Base-by-base conservation (phyloP, 2,888 invertebrate species). In the Andrena chrysosceles region DNA sequence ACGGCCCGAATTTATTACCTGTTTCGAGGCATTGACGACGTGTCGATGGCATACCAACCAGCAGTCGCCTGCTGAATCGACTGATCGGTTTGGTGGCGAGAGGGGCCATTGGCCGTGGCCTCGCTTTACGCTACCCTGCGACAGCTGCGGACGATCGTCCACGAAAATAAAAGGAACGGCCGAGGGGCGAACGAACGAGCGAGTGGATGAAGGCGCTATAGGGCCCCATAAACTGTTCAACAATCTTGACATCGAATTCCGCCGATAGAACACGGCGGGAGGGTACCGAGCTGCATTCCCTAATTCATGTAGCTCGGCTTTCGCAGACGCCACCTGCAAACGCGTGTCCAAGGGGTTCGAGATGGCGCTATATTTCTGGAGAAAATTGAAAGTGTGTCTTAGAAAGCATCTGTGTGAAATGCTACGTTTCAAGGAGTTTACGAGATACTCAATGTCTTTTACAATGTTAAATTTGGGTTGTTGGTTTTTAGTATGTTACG, bases 21-120 rank as follows among this genome's bases (percentile, higher is more conserved):
- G 90, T 90, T 89, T 87, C 90, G 86, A 85, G 85, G 81, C 89
- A 84, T 88, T 81, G 88, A 89, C 82, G 90, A 90, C 84, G 83
- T 78, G 86, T 84, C 84, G 85, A 86, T 83, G 81, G 84, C 82
- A 87, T 82, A 81, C 82, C 82, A 84, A 78, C 74, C 86, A 84
- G 85, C 77, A 72, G 79, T 81, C 87, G 81, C 54, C 31, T 81
- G 84, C 83, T 81, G 87, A 83, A 87, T 87, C 83, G 84, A 79
- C 87, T 81, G 67, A 83, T 82, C 75, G 66, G 35, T 49, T 52
- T 31, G 26, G 52, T 48, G 29, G 26, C 77, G 73, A 85, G 73
- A 85, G 79, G 75, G 64, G 75, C 85, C 64, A 83, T 85, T 77
- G 77, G 67, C 33, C 77, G 60, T 68, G 31, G 23, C 35, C 29